Evolutionary conservation across 2,888 invertebrate genomes (phyloP).

Genomic region (Diaperis boleti): DNA sequence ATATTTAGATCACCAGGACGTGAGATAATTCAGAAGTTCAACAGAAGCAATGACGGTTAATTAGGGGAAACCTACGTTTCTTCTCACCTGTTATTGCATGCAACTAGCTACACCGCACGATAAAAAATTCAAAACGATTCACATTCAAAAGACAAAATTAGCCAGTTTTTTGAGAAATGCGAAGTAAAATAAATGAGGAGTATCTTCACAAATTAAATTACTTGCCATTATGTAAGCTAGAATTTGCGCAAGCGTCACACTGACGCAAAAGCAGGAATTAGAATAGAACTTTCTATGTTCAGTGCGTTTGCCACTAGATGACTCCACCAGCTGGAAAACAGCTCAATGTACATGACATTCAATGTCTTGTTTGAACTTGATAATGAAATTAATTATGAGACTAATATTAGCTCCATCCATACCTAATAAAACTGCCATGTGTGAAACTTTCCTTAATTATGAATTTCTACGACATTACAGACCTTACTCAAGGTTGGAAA

Average conservation of each 20-base stretch:
- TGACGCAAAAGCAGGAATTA: slow-evolving; percentile 28
- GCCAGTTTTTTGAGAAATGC: slow-evolving; percentile 12
- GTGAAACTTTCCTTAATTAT: slow-evolving; percentile 1
- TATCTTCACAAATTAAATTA: slow-evolving; percentile 38
- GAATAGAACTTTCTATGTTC: background rate
- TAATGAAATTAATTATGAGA: slow-evolving; percentile 8
- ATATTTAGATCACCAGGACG: slow-evolving; percentile 59
- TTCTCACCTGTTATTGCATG: slow-evolving; percentile 29
- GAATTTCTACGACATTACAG: background rate
- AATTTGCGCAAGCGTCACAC: slow-evolving; percentile 26
- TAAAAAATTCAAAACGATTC: background rate
- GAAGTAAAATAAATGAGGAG: slow-evolving; percentile 17
- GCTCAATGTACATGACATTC: background rate
- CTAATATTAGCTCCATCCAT: no score
- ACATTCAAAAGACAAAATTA: background rate
- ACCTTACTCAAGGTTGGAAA: slow-evolving; percentile 13
- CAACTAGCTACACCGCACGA: slow-evolving; percentile 16
- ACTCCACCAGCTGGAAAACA: slow-evolving; percentile 1
- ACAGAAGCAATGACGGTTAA: slow-evolving; percentile 36
- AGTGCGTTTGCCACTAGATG: slow-evolving; percentile 34
- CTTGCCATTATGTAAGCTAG: slow-evolving; percentile 39
- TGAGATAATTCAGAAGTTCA: slow-evolving; percentile 60
- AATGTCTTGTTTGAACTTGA: background rate
- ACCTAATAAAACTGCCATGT: background rate
- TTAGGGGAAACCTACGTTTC: slow-evolving; percentile 10